Percentiles rank a stretch among this genome's conserved stretches.
Evolutionary conservation across 2,797 vertebrate genomes (phyloP).

Genomic region (Sebastes steindachneri): DNA sequence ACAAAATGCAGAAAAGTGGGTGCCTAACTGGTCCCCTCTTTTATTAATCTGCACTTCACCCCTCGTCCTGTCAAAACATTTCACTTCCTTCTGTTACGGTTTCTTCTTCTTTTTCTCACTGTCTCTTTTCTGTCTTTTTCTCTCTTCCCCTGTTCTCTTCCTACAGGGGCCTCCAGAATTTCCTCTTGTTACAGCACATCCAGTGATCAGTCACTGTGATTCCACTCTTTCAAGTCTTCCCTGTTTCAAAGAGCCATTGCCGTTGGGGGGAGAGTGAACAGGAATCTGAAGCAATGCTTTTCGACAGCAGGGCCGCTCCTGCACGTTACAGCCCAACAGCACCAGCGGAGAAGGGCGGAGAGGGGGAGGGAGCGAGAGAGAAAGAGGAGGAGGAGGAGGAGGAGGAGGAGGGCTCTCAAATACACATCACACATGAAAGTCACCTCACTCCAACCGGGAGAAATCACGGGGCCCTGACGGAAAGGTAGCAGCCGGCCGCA

Average conservation of each 20-base stretch:
- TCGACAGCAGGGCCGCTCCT: constrained; percentile 73
- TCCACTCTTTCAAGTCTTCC: constrained; percentile 76
- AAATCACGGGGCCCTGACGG: constrained; percentile 71
- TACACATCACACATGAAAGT: constrained; percentile 79
- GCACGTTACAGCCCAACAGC: constrained; percentile 69
- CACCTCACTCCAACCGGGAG: constrained; percentile 73
- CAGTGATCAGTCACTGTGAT: constrained; percentile 78
- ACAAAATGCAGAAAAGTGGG: constrained; percentile 30
- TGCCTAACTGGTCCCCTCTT: constrained; percentile 4
- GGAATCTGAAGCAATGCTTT: constrained; percentile 78
- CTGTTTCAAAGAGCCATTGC: constrained; percentile 75
- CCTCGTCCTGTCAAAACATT: constrained; percentile 45
- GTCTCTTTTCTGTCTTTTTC: constrained; percentile 10
- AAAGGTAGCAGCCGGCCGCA: constrained; percentile 77
- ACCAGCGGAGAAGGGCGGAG: constrained; percentile 38
- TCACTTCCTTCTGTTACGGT: constrained; percentile 33
- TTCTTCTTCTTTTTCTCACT: constrained; percentile 17
- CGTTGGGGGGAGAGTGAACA: constrained; percentile 66
- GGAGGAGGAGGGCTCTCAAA: constrained; percentile 59
- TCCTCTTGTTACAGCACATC: constrained; percentile 76
- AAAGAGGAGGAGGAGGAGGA: neutral
- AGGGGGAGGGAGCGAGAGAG: neutral
- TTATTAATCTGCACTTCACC: constrained; percentile 31
- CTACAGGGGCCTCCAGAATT: constrained; percentile 55
- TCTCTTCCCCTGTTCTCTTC: constrained; percentile 36